phyloP scores from a whole-genome alignment of 2,113 vertebrate genomes.

The Nesospiza acunhae region DNA sequence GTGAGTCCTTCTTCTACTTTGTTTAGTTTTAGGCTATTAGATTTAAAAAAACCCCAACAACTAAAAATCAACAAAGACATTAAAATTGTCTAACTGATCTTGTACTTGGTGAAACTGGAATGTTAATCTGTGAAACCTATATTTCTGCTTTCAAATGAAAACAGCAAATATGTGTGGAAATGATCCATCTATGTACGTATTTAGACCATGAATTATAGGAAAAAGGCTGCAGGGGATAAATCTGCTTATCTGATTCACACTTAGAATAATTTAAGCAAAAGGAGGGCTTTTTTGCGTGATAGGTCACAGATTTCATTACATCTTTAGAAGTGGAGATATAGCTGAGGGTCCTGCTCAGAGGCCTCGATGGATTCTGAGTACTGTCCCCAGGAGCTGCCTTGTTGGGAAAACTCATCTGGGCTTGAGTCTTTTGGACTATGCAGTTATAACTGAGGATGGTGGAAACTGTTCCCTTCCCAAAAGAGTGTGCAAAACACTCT shows the following conservation, averaged over 20 bases:
- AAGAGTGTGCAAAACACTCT: not conserved
- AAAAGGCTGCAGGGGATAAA: not conserved
- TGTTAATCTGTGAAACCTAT: not conserved
- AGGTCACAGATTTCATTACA: not conserved
- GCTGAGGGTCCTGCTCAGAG: not conserved
- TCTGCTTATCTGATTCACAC: not conserved
- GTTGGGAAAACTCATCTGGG: not conserved
- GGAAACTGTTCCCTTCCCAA: not conserved
- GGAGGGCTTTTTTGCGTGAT: not conserved
- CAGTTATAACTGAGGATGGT: not conserved
- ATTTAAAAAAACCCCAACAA: not conserved
- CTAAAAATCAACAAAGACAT: not conserved
- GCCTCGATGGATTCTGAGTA: rapidly evolving
- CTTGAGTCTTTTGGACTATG: not conserved
- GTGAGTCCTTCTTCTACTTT: not conserved
- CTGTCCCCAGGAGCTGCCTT: not conserved
- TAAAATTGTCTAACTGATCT: not conserved
- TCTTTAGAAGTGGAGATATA: not conserved
- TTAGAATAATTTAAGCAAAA: not conserved
- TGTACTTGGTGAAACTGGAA: not conserved
- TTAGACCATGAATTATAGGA: not conserved
- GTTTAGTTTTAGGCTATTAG: not conserved
- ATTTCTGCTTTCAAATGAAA: not conserved
- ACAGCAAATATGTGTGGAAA: not conserved
- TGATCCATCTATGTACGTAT: not conserved